phyloP scores from a whole-genome alignment of 2,888 invertebrate species.

The Clepsis dumicolana region DNA sequence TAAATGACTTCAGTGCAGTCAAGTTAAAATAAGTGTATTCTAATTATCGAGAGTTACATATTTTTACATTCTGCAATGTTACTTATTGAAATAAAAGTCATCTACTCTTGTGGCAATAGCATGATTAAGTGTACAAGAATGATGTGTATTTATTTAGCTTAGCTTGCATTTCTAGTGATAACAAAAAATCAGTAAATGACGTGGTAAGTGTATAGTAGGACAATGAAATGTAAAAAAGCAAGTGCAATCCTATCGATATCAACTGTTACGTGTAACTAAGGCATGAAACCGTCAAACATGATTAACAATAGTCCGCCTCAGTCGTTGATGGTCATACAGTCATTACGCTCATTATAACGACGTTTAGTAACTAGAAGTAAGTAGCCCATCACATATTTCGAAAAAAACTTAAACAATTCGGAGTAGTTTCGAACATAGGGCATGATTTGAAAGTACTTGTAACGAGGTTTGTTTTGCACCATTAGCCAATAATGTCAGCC shows the following conservation, averaged over 20 bases:
- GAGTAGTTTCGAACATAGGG: conserved; percentile 19
- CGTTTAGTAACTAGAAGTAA: neutral
- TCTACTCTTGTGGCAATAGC: conserved; percentile 49
- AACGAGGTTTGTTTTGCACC: neutral
- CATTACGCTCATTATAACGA: conserved; percentile 13
- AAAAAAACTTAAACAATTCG: neutral
- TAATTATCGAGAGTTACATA: neutral
- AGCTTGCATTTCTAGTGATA: conserved; percentile 61
- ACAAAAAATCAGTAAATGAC: conserved; percentile 55
- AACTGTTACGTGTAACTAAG: conserved; percentile 71
- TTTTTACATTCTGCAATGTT: neutral
- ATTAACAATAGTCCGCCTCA: conserved; percentile 23
- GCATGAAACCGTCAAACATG: conserved; percentile 63
- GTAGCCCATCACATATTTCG: neutral
- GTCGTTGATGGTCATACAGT: conserved; percentile 36
- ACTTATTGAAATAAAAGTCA: conserved; percentile 17
- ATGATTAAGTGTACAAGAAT: conserved; percentile 54
- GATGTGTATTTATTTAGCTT: conserved; percentile 60
- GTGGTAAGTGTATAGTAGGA: conserved; percentile 46
- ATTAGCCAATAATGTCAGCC: neutral
- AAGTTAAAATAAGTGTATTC: too few species aligned
- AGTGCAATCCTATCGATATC: conserved; percentile 40
- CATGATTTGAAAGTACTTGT: conserved; percentile 21
- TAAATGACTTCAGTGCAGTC: too few species aligned
- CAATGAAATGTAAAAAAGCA: conserved; percentile 39